Percentiles rank a stretch among this genome's conserved stretches.
Evolutionary conservation across 2,113 vertebrate species (phyloP).

Genomic region (Pitta sordida): DNA sequence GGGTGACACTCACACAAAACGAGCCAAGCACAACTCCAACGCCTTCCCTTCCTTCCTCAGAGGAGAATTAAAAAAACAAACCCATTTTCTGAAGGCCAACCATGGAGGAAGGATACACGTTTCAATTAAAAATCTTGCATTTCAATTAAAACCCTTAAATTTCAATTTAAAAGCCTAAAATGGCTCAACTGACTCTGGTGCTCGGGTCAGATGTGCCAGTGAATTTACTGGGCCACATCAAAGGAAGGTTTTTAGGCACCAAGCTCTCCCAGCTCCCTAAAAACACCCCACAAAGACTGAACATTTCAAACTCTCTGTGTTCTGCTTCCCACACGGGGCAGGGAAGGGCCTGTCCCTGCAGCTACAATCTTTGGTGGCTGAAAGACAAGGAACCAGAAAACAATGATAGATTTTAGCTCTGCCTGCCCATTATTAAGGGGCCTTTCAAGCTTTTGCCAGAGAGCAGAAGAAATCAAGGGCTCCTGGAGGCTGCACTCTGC

Average conservation of each 20-base stretch:
- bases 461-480: not conserved
- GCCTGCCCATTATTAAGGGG: not conserved
- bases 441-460: not conserved
- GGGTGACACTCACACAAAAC: slow-evolving; percentile 17
- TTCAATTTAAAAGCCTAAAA: not conserved
- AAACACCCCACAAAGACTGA: not conserved
- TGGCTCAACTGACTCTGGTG: not conserved
- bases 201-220: not conserved
- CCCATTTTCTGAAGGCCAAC: not conserved
- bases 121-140: not conserved
- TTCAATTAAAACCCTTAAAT: not conserved
- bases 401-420: not conserved
- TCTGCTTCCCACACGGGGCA: accelerated
- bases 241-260: not conserved
- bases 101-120: not conserved
- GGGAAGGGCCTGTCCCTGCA: not conserved
- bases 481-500: not conserved
- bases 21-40: not conserved
- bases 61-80: not conserved
- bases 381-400: not conserved
- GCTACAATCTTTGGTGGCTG: no score
- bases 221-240: not conserved
- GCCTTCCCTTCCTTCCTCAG: slow-evolving; percentile 10
- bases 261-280: not conserved
- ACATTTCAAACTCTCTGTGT: not conserved